phyloP scores from a whole-genome alignment of 64 coral and sea anemone genomes.

The Dendrophyllia cribrosa region DNA sequence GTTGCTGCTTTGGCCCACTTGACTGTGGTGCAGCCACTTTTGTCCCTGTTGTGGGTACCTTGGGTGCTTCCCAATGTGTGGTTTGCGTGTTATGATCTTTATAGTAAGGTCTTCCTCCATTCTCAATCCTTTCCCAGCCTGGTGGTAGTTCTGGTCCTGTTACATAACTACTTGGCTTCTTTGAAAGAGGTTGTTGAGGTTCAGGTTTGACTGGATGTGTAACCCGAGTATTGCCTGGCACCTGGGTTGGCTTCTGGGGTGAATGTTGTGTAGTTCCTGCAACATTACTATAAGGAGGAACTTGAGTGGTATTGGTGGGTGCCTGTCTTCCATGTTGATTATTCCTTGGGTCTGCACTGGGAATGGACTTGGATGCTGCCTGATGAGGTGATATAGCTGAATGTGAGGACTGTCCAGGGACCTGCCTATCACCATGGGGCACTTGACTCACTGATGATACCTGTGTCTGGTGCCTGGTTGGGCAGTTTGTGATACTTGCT shows the following conservation, averaged over 20 bases:
- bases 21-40: not conserved
- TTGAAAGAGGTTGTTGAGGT: not conserved
- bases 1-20: conserved; percentile 8
- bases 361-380: not conserved
- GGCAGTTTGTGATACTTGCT: not conserved
- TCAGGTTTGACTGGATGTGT: not conserved
- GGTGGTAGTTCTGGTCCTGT: conserved; percentile 82
- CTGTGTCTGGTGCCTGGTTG: not conserved
- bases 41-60: not conserved
- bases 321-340: not conserved
- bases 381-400: not conserved
- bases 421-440: not conserved
- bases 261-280: not conserved
- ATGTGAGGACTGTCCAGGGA: not conserved
- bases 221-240: not conserved
- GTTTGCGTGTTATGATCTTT: conserved; percentile 93
- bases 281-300: not conserved
- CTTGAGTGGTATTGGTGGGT: not conserved
- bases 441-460: not conserved
- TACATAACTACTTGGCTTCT: not conserved
- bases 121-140: conserved; percentile 88
- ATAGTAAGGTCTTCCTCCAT: conserved; percentile 72
- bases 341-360: not conserved
- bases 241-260: not conserved
- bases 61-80: conserved; percentile 90